phyloP scores from a whole-genome alignment of 1,140 invertebrate species.

The Cydia strobilella region DNA sequence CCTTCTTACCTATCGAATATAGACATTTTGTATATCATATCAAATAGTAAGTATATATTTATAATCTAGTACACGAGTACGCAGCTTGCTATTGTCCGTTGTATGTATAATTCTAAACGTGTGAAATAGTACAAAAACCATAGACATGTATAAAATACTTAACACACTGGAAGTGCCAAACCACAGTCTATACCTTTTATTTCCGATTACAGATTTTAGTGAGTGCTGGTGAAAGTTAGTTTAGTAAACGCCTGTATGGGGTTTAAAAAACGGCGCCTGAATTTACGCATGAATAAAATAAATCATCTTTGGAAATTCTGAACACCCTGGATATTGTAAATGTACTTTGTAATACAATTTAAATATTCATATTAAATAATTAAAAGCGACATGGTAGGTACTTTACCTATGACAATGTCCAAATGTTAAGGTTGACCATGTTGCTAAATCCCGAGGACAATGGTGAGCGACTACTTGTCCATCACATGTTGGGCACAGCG shows the following conservation, averaged over 20 bases:
- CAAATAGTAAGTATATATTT: slow-evolving; percentile 38
- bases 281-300: background rate
- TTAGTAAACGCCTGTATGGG: background rate
- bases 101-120: slow-evolving; percentile 33
- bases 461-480: slow-evolving; percentile 3
- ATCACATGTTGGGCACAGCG: background rate
- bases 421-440: background rate
- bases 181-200: slow-evolving; percentile 48
- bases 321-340: background rate
- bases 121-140: slow-evolving; percentile 64
- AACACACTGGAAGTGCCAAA: slow-evolving; percentile 70
- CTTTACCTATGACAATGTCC: background rate
- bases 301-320: background rate
- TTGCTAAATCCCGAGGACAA: background rate
- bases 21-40: slow-evolving; percentile 49
- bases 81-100: slow-evolving; percentile 64
- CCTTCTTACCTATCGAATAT: slow-evolving; percentile 44
- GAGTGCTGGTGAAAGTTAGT: slow-evolving; percentile 41
- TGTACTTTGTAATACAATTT: background rate
- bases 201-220: slow-evolving; percentile 45
- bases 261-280: background rate
- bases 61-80: slow-evolving; percentile 41
- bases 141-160: slow-evolving; percentile 46
- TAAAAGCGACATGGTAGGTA: background rate
- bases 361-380: slow-evolving; percentile 2